phyloP scores from a whole-genome alignment of 1,140 invertebrate genomes.

The Plutomurus gul region DNA sequence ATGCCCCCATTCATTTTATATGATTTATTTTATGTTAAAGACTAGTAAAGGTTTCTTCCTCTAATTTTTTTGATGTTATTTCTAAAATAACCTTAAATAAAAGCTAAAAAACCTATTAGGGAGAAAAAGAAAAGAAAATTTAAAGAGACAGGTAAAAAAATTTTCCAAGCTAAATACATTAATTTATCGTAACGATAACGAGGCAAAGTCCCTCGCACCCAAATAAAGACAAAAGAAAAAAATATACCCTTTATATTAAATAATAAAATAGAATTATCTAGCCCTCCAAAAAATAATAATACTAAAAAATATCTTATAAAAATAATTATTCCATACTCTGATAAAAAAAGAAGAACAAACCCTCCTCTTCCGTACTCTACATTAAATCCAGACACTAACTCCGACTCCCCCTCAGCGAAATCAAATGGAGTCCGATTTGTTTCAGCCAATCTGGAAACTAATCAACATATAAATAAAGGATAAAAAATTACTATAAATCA shows the following conservation, averaged over 20 bases:
- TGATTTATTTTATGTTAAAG: too few relatives aligned
- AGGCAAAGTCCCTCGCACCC: slow-evolving; percentile 41
- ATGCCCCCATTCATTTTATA: too few relatives aligned
- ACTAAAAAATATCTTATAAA: slow-evolving; percentile 66
- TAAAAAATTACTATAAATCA: slow-evolving; percentile 62
- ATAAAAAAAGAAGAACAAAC: slow-evolving; percentile 76
- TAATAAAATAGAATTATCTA: slow-evolving; percentile 61
- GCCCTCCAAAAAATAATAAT: slow-evolving; percentile 62
- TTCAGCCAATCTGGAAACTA: slow-evolving; percentile 68
- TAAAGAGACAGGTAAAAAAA: slow-evolving; percentile 47
- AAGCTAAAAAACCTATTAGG: too few relatives aligned
- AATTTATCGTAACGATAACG: slow-evolving; percentile 53
- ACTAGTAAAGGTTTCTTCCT: too few relatives aligned
- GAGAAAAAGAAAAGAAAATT: slow-evolving; percentile 43
- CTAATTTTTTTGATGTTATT: too few relatives aligned
- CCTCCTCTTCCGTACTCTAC: slow-evolving; percentile 68
- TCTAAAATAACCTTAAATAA: too few relatives aligned
- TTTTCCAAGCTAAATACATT: slow-evolving; percentile 52
- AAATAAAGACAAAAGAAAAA: slow-evolving; percentile 62
- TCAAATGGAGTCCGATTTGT: slow-evolving; percentile 77
- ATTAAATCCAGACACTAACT: slow-evolving; percentile 78
- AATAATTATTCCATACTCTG: slow-evolving; percentile 71
- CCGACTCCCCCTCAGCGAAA: slow-evolving; percentile 74
- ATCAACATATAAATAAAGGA: slow-evolving; percentile 63
- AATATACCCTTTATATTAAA: slow-evolving; percentile 54